Conservation (phyloP, 2,797 vertebrate species). For the Argentina silus region DNA sequence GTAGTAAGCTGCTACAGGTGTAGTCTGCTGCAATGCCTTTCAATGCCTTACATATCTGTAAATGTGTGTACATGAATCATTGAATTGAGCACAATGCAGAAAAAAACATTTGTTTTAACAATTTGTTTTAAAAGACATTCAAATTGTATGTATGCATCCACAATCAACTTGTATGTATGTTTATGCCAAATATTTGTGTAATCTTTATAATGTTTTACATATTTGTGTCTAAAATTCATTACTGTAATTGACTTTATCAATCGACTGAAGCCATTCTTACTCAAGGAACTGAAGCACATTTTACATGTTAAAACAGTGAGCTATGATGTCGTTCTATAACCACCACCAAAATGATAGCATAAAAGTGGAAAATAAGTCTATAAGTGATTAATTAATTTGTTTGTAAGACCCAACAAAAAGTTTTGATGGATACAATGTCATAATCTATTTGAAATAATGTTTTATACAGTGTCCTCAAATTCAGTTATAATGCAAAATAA, state of each 20-base stretch:
- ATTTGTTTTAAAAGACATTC: conserved; percentile 9
- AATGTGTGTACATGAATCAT: conserved; percentile 18
- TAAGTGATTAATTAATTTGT: not conserved
- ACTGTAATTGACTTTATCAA: conserved; percentile 16
- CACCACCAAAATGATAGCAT: not conserved
- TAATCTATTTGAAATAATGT: not conserved
- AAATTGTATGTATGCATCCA: conserved; percentile 24
- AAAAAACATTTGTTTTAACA: not conserved
- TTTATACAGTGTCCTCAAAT: not conserved
- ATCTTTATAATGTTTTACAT: conserved; percentile 19
- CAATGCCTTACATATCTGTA: conserved; percentile 49
- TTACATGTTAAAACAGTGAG: not conserved
- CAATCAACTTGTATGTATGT: conserved; percentile 21
- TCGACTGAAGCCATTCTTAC: conserved; percentile 3
- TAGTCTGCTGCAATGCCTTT: conserved; percentile 22
- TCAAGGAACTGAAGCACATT: conserved; percentile 19
- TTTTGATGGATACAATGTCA: not conserved
- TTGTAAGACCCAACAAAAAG: not conserved
- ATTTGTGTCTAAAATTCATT: conserved; percentile 25
- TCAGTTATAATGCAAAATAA: not conserved
- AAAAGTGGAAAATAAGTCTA: not conserved
- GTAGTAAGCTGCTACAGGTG: not conserved
- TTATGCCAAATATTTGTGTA: conserved; percentile 42
- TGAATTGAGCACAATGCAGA: conserved; percentile 12
- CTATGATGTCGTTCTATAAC: not conserved